phyloP scores from a whole-genome alignment of 2,797 vertebrate species.

The Acipenser ruthenus region DNA sequence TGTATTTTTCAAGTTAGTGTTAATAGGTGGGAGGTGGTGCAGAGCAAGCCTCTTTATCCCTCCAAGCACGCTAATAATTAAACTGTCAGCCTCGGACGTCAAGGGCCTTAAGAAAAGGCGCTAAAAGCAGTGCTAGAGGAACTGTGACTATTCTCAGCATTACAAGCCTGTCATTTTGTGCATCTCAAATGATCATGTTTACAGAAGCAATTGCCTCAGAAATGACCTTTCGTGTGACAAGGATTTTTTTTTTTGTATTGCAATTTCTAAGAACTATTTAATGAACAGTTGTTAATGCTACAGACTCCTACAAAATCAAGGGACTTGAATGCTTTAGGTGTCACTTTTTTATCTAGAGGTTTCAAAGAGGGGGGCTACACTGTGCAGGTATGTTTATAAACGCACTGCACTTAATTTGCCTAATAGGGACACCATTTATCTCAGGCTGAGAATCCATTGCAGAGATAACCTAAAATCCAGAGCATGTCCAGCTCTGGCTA shows the following conservation, averaged over 20 bases:
- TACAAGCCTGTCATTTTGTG: conserved; percentile 70
- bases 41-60: conserved; percentile 65
- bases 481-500: too few relatives aligned
- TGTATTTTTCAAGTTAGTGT: conserved; percentile 51
- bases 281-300: conserved; percentile 25
- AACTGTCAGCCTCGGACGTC: conserved; percentile 63
- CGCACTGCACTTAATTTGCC: too few relatives aligned
- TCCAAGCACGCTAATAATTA: conserved; percentile 74
- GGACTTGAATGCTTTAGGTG: not conserved
- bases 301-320: not conserved
- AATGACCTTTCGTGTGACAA: not conserved
- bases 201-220: conserved; percentile 48
- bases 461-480: too few relatives aligned
- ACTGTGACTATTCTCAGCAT: conserved; percentile 43
- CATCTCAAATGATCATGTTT: conserved; percentile 67
- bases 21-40: conserved; percentile 70
- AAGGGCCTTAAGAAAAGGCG: conserved; percentile 51
- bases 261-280: conserved; percentile 43
- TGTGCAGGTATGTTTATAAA: too few relatives aligned
- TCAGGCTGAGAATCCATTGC: too few relatives aligned
- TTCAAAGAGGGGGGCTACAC: too few relatives aligned
- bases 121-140: conserved; percentile 62
- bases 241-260: conserved; percentile 19
- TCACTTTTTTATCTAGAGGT: too few relatives aligned
- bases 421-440: too few relatives aligned